A percentile compares a stretch with the other conserved stretches of the same genome.
phyloP scores from a whole-genome alignment of 2,797 vertebrate species.

The Chelonia mydas region DNA sequence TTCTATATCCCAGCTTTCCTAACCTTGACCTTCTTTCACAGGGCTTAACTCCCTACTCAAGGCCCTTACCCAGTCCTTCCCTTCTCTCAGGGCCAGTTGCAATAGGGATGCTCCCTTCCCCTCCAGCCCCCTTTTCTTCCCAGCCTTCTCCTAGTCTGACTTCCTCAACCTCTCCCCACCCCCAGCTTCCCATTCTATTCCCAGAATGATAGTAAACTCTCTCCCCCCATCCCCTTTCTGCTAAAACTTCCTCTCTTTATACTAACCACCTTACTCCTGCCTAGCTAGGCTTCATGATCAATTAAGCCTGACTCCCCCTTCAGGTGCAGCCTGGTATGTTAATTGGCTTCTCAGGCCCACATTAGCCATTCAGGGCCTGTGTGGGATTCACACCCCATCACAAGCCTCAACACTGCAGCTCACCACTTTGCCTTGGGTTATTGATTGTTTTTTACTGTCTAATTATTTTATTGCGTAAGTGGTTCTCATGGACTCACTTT shows the following conservation, averaged over 20 bases:
- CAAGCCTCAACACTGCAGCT: background rate
- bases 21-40: background rate
- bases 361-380: background rate
- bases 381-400: background rate
- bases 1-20: background rate
- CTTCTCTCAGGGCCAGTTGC: background rate
- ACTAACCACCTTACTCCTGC: background rate
- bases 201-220: background rate
- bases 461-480: background rate
- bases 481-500: background rate
- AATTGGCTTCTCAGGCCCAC: background rate
- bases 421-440: conserved; percentile 14
- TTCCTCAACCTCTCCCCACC: background rate
- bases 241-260: background rate
- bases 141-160: background rate
- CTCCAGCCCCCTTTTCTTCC: background rate
- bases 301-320: background rate
- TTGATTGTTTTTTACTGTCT: conserved; percentile 11
- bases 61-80: background rate
- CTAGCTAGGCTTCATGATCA: background rate
- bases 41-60: background rate
- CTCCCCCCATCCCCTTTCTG: background rate
- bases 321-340: background rate
- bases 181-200: background rate
- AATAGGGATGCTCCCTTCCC: background rate